Evolutionary conservation across 2,888 invertebrate species (phyloP), one percentile per base, ranked within the genome.

Genomic region (Dione juno): DNA sequence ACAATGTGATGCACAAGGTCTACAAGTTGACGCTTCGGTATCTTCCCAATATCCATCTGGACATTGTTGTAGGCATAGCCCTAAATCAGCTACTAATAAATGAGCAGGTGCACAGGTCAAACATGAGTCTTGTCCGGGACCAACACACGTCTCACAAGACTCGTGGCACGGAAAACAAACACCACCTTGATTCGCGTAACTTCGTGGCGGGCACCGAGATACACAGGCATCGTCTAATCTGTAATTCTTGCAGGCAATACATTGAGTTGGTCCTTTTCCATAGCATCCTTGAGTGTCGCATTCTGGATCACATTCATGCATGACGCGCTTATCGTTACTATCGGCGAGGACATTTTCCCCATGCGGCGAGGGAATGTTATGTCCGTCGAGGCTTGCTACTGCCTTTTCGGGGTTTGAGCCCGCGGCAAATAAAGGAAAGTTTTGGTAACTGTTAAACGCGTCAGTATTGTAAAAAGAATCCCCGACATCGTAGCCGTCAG

Each of bases 1-100:
- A 83, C 98, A 97, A 83, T 97, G 97, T 10, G 97, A 95, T 72
- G 97, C 97, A 83, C 98, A 98, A 0, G 97, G 96, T 7, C 96
- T 95, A 84, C 98, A 98, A 0, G 96, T 96, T 75, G 95, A 95
- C 70, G 96, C 94, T 74, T 95, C 95, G 57, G 93, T 94, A 82
- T 96, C 96, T 90, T 97, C 97, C 90, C 96, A 98, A 84, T 98
- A 98, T 63, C 97, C 97, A 82, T 97, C 97, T 0, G 98, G 97
- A 83, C 98, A 98, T 80, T 96, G 96, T 85, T 97, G 97, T 72
- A 98, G 93, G 81, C 98, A 98, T 21, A 97, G 96, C 53, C 97
- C 97, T 73, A 98, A 93, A 89, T 98, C 98, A 16, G 96, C 95
- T 65, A 97, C 96, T 81, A 97, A 94, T 58, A 97, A 94, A 84